Conservation (phyloP, 2,888 invertebrate genomes). For the Urechis unicinctus region DNA sequence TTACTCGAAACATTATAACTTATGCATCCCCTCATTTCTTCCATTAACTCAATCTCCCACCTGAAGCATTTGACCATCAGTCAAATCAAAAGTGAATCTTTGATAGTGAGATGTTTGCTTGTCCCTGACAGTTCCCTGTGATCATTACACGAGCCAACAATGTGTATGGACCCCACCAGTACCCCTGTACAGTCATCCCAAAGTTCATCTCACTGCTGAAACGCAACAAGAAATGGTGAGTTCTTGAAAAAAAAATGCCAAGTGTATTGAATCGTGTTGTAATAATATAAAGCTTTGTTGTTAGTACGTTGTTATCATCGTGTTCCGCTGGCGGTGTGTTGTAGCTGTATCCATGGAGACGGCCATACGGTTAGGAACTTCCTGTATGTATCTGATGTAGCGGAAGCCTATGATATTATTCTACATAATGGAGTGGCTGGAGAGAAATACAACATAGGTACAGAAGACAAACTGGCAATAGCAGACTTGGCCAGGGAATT, state of each 20-base stretch:
- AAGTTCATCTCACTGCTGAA: conserved; percentile 28
- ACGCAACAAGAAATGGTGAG: conserved; percentile 22
- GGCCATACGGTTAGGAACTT: conserved; percentile 37
- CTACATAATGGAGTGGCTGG: conserved; percentile 34
- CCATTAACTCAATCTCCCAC: too few relatives aligned
- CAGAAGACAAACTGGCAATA: conserved; percentile 34
- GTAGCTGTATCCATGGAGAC: conserved; percentile 26
- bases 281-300: too few relatives aligned
- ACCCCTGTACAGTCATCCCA: conserved; percentile 31
- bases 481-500: conserved; percentile 41
- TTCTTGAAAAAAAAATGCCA: not conserved
- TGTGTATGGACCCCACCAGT: conserved; percentile 34
- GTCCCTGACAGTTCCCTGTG: conserved; percentile 25
- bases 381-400: conserved; percentile 27
- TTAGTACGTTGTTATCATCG: not conserved
- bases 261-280: too few relatives aligned
- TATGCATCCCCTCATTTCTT: too few relatives aligned
- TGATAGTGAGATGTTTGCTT: too few relatives aligned
- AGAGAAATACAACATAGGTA: conserved; percentile 29
- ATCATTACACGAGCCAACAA: conserved; percentile 29
- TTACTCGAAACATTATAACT: too few relatives aligned
- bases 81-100: too few relatives aligned
- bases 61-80: too few relatives aligned
- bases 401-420: conserved; percentile 23
- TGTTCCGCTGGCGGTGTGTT: not conserved